phyloP scores from a whole-genome alignment of 2,888 invertebrate genomes.

The Lithophane ornitopus region DNA sequence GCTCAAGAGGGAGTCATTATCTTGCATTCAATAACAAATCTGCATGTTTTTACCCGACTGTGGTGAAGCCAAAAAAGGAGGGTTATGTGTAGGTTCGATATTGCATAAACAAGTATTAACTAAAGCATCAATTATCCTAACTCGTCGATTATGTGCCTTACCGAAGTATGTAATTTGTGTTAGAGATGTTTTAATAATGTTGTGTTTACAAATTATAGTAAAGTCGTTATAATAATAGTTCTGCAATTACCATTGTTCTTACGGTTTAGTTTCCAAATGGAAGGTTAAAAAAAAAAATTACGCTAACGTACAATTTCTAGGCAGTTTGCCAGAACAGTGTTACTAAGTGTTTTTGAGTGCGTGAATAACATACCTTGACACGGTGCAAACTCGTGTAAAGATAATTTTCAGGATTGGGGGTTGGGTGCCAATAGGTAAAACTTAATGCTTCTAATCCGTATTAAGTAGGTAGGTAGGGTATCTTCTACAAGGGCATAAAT shows the following conservation, averaged over 20 bases:
- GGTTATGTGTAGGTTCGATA: background rate
- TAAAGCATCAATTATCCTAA: background rate
- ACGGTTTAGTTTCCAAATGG: constrained; percentile 19
- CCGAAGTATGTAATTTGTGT: constrained; percentile 19
- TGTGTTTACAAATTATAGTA: constrained; percentile 21
- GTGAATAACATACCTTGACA: constrained; percentile 35
- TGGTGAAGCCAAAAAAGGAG: no score
- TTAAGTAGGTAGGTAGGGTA: background rate
- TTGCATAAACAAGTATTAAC: background rate
- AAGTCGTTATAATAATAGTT: constrained; percentile 26
- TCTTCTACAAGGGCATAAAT: background rate
- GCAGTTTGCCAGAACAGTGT: constrained; percentile 53
- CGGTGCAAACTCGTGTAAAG: constrained; percentile 30
- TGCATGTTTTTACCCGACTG: background rate
- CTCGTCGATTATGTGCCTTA: background rate
- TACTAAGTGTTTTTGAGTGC: constrained; percentile 40
- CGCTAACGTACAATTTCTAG: constrained; percentile 26
- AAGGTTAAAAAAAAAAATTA: constrained; percentile 27
- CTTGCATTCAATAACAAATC: background rate
- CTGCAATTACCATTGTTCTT: constrained; percentile 45
- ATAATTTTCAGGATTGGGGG: background rate
- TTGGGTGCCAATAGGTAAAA: constrained; percentile 2
- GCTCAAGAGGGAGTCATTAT: background rate
- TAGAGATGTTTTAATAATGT: background rate
- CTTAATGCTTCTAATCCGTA: background rate